Evolutionary conservation across 2,113 vertebrate species (phyloP).

Genomic region (Ivindomyrus marchei): DNA sequence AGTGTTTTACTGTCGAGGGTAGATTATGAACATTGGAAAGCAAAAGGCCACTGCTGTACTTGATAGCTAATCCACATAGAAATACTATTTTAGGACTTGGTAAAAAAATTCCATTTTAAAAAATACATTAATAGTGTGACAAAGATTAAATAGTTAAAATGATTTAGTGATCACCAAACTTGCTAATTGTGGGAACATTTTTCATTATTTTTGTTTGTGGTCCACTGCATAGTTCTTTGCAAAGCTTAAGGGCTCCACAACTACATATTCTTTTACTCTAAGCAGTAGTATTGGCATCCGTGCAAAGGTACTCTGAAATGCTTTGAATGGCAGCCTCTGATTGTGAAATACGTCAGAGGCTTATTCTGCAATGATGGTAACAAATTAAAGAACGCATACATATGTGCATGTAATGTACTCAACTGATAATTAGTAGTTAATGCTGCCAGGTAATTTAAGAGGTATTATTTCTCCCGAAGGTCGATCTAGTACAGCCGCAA

Average conservation of each 20-base stretch:
- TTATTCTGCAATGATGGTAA: not conserved
- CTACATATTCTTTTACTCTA: not conserved
- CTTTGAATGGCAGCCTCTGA: not conserved
- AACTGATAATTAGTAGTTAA: not conserved
- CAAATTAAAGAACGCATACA: not conserved
- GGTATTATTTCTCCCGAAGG: not conserved
- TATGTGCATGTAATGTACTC: not conserved
- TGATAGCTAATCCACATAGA: not conserved
- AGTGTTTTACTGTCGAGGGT: not conserved
- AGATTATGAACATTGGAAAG: not conserved
- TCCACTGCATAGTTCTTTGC: not conserved
- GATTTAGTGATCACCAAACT: not conserved
- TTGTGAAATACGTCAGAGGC: not conserved
- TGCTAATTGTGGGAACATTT: not conserved
- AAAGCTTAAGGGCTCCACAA: not conserved
- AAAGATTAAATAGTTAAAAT: not conserved
- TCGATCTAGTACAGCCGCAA: not conserved
- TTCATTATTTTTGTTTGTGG: not conserved
- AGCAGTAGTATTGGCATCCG: not conserved
- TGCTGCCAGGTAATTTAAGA: not conserved
- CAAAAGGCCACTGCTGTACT: not conserved
- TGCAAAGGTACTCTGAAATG: not conserved
- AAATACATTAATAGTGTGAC: not conserved
- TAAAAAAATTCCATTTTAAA: not conserved
- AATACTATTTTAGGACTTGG: not conserved